Conservation (phyloP, 1,140 invertebrate species). For the Linepithema humile region DNA sequence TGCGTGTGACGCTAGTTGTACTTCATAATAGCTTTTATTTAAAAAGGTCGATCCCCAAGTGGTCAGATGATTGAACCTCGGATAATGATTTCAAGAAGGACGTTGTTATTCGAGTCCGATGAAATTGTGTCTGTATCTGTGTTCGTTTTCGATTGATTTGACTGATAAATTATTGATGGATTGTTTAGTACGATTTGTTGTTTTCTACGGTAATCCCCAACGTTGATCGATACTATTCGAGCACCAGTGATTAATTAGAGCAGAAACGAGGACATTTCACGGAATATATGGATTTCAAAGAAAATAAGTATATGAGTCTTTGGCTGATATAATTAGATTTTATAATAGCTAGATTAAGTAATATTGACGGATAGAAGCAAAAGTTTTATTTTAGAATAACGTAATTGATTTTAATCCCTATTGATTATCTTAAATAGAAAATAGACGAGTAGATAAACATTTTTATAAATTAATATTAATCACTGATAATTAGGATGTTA, state of each 20-base stretch:
- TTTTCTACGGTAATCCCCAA: background rate
- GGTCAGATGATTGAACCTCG: constrained; percentile 17
- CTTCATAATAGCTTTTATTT: background rate
- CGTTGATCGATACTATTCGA: constrained; percentile 10
- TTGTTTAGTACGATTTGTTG: constrained; percentile 38
- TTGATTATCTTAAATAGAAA: background rate
- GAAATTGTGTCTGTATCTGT: constrained; percentile 10
- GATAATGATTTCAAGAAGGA: constrained; percentile 26
- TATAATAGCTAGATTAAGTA: background rate
- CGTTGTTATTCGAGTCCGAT: background rate
- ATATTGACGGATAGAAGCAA: background rate
- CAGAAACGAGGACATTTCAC: background rate
- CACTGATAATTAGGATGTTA: background rate
- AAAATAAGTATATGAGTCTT: background rate
- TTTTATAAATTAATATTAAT: background rate
- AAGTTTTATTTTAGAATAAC: background rate
- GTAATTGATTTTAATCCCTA: background rate
- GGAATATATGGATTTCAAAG: background rate
- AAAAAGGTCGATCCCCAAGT: background rate
- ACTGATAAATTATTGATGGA: constrained; percentile 23
- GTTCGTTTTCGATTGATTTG: constrained; percentile 20
- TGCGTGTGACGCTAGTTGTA: background rate
- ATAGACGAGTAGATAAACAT: background rate
- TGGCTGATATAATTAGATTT: background rate
- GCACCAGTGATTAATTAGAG: background rate